Evolutionary conservation across 2,888 invertebrate genomes (phyloP).

Genomic region (Drosophila meridionalis): DNA sequence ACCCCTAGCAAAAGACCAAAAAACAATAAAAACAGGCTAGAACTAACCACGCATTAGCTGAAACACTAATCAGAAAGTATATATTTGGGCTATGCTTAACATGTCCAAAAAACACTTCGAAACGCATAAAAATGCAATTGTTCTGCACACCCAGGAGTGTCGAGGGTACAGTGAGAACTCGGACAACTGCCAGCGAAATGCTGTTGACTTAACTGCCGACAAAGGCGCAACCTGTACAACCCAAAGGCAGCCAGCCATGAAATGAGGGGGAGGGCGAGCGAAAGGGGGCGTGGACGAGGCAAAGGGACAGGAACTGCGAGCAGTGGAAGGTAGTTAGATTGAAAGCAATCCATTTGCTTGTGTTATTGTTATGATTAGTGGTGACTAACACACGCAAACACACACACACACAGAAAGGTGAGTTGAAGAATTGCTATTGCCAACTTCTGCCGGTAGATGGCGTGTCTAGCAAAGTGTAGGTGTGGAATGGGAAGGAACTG

Average conservation of each 20-base stretch:
- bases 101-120: constrained; percentile 73
- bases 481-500: not conserved
- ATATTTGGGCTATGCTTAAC: constrained; percentile 54
- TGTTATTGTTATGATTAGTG: constrained; percentile 45
- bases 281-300: not conserved
- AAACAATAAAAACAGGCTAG: constrained; percentile 36
- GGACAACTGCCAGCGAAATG: constrained; percentile 34
- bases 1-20: constrained; percentile 11
- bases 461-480: constrained; percentile 15
- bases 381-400: constrained; percentile 56
- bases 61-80: constrained; percentile 53
- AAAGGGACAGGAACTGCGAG: constrained; percentile 1
- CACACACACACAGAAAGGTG: constrained; percentile 14
- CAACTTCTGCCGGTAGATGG: constrained; percentile 55
- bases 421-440: constrained; percentile 25
- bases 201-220: constrained; percentile 46
- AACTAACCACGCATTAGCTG: constrained; percentile 32
- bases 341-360: constrained; percentile 42
- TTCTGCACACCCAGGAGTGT: constrained; percentile 33
- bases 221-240: constrained; percentile 57
- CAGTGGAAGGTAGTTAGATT: constrained; percentile 9
- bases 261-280: constrained; percentile 51
- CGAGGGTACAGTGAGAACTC: constrained; percentile 34
- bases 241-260: constrained; percentile 61
- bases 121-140: constrained; percentile 73